Evolutionary conservation across 2,888 invertebrate species (phyloP), one percentile per base, ranked within the genome.

Genomic region (Syrphus vitripennis): DNA sequence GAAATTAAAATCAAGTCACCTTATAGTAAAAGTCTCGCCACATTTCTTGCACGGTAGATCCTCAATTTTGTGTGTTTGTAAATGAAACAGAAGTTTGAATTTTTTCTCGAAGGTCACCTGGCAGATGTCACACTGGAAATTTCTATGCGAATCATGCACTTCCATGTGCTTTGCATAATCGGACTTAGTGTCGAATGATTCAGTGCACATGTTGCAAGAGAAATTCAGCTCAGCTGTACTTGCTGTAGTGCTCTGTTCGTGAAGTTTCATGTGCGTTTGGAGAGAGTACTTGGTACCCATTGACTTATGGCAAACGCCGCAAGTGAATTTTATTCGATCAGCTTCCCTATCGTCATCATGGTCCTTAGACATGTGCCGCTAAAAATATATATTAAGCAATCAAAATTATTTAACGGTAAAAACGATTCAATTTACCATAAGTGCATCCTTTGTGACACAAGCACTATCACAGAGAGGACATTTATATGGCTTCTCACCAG

Each of bases 351-450:
- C 87, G 3, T 79, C 84, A 10, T 80, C 77, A 34, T 87, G 74
- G n/a, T 87, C 88, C 26, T 88, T 84, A 3, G 87, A 77, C 77
- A 88, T 80, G 50, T 88, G 88, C 1, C 87, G 87, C 88, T 88
- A 10, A 14, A 55, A 31, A 48, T 1, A 34, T 10, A 14, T 0
- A n/a, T 16, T 4, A n/a, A 29, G 7, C n/a, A 12, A 48, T 24
- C 10, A 0, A 16, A 63, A 19, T 16, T 19, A 1, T 7, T 21
- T 14, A n/a, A 3, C 7, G 12, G 5, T 14, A 26, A 0, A 0
- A 12, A 24, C 3, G 14, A 19, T 26, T 19, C 5, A 31, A 48
- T 50, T 78, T 61, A 83, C 87, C 87, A 87, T 87, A 0, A 87
- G 31, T n/a, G 87, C 87, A 37, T 87, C 87, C 9, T 87, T 87